Evolutionary conservation across 1,140 invertebrate species (phyloP), one percentile per base, ranked within the genome.

Genomic region (Bombus huntii): DNA sequence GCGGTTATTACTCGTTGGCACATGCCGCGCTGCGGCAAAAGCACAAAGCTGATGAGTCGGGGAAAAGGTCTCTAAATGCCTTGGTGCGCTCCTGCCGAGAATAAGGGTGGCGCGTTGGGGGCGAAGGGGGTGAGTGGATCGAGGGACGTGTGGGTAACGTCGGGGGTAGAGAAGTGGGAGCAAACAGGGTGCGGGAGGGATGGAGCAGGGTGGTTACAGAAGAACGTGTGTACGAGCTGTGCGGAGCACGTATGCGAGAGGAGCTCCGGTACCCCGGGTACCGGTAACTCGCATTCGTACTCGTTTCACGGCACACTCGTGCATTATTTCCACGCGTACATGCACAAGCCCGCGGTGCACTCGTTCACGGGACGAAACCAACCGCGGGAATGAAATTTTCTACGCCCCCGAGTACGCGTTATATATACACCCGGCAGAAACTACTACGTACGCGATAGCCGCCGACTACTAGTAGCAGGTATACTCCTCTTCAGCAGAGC

Each of bases 41-140:
- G 92, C 92, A 94, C 94, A 94, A 95, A 95, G 94, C 94, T 95
- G 94, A 94, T 94, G 94, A 95, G 94, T 93, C 93, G 89, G 92
- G 90, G 86, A 93, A 92, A 94, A 94, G 92, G 93, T 94, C 93
- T 94, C 93, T 94, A 94, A 95, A 94, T 94, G 93, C 93, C 92
- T 92, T 89, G 88, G 90, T 89, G 88, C 88, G 91, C 89, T 93
- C 79, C 89, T 87, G 42, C 65, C 34, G 87, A 86, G 90, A 81
- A 91, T 80, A 87, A 88, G 87, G 85, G 86, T 62, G 79, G 59
- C 28, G 28, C 59, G 47, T 62, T 62, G 28, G 59, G 59, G 57
- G 57, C 34, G 57, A 5, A 25, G 47, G 44, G 57, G 44, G 57
- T 31, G 72, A 65, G 81, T 39, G 59, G 70, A 73, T 81, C 70